Evolutionary conservation across 2,113 vertebrate species (phyloP).

Genomic region (Myotis brandtii): DNA sequence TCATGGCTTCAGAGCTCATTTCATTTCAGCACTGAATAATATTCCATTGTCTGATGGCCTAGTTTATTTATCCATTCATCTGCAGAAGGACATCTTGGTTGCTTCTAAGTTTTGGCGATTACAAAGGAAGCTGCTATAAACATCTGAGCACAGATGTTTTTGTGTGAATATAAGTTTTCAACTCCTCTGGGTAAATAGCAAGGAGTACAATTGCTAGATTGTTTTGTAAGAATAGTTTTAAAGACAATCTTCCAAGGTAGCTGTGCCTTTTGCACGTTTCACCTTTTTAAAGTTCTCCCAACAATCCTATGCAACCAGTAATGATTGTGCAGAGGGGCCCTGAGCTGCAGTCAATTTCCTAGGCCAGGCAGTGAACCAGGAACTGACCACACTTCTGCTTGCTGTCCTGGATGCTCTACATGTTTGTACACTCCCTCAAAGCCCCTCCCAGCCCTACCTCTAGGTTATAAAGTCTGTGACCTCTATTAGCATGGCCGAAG

Average conservation of each 20-base stretch:
- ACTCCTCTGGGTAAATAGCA: background rate
- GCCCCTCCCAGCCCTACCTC: background rate
- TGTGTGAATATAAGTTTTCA: background rate
- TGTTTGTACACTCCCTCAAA: background rate
- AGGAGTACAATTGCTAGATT: background rate
- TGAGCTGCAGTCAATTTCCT: background rate
- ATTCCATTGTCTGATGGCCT: background rate
- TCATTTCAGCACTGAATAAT: background rate
- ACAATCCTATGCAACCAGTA: background rate
- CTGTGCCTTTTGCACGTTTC: background rate
- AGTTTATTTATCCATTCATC: background rate
- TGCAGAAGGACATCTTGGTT: background rate
- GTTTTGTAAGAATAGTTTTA: background rate
- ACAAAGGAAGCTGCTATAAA: background rate
- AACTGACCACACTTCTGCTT: background rate
- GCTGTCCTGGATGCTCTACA: background rate
- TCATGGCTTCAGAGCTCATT: background rate
- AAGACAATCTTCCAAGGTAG: background rate
- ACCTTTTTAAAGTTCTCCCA: background rate
- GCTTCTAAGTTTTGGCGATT: slow-evolving; percentile 1
- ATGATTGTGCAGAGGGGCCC: background rate
- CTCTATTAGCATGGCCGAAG: background rate
- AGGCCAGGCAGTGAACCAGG: background rate
- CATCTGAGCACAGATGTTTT: background rate
- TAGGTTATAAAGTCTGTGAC: background rate